Evolutionary conservation across 2,888 invertebrate species (phyloP).

Genomic region (Archips crataeganus): DNA sequence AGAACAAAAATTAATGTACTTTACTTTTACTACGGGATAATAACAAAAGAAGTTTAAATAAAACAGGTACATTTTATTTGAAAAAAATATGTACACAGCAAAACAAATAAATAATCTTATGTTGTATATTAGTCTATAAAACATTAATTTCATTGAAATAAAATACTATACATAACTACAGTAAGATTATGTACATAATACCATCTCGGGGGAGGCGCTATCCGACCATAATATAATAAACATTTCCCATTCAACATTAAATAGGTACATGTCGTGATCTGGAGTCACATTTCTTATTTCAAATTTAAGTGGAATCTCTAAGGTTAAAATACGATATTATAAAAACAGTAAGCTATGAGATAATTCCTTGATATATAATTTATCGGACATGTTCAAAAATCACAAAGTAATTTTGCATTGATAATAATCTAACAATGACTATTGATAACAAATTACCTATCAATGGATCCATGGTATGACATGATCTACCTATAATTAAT

Average conservation of each 20-base stretch:
- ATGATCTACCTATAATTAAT: conserved; percentile 71
- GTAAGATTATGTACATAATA: conserved; percentile 84
- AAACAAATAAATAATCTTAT: conserved; percentile 87
- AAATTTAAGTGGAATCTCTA: conserved; percentile 76
- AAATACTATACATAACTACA: conserved; percentile 85
- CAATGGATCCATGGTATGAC: conserved; percentile 67
- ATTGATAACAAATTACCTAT: conserved; percentile 78
- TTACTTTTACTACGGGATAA: not conserved
- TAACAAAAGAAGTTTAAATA: conserved; percentile 62
- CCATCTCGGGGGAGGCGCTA: conserved; percentile 77
- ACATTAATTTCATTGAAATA: conserved; percentile 86
- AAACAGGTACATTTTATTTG: conserved; percentile 86
- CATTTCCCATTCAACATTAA: conserved; percentile 82
- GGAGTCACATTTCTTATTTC: conserved; percentile 75
- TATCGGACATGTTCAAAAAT: conserved; percentile 72
- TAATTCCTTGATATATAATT: conserved; percentile 70
- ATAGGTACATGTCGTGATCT: conserved; percentile 75
- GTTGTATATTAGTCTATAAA: conserved; percentile 86
- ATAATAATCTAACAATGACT: conserved; percentile 77
- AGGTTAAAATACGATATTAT: conserved; percentile 76
- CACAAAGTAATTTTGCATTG: conserved; percentile 73
- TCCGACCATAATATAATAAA: conserved; percentile 78
- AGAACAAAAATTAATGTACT: not conserved
- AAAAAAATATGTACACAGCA: conserved; percentile 86
- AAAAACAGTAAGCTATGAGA: conserved; percentile 79